These are phyloP conservation scores for Bucco capensis DNA, from an alignment of 2,113 vertebrate genomes.

Conservation along the genomic window DNA sequence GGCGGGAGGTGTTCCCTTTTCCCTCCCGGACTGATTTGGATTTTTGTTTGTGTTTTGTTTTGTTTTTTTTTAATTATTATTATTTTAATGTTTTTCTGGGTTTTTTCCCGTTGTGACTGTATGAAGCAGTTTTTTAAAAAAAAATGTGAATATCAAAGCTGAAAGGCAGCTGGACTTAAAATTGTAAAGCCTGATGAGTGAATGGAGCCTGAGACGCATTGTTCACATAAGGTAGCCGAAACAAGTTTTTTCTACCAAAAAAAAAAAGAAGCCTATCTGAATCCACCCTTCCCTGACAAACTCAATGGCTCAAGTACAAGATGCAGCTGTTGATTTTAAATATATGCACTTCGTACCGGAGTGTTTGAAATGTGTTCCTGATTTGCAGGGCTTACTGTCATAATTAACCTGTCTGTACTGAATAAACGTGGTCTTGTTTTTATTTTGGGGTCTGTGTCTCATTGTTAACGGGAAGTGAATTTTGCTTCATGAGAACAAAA, in stretches of 20 bases:
- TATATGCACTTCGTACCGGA: slow-evolving; percentile 75
- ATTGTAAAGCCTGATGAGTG: neutral
- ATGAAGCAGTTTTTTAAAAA: slow-evolving; percentile 16
- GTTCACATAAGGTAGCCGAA: slow-evolving; percentile 59
- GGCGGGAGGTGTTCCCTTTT: neutral
- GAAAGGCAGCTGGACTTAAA: slow-evolving; percentile 30
- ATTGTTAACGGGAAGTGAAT: slow-evolving; percentile 21
- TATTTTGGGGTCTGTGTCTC: slow-evolving; percentile 38
- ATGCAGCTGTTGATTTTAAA: slow-evolving; percentile 62
- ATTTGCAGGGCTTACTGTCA: slow-evolving; percentile 69
- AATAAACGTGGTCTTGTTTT: slow-evolving; percentile 73
- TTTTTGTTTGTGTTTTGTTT: neutral
- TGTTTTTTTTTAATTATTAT: neutral
- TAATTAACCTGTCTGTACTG: slow-evolving; percentile 70
- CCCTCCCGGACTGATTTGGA: neutral
- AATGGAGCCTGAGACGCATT: slow-evolving; percentile 38
- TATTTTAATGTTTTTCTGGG: neutral
- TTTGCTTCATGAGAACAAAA: neutral
- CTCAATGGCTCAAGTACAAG: slow-evolving; percentile 61
- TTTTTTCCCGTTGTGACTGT: slow-evolving; percentile 21
- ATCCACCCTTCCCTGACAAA: slow-evolving; percentile 11
- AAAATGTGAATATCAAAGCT: slow-evolving; percentile 58
- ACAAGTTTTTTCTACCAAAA: slow-evolving; percentile 55
- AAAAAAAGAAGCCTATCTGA: neutral
- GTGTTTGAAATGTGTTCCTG: slow-evolving; percentile 70